phyloP scores from a whole-genome alignment of 53 echinoderm and acorn worm species.

The Actinopyga echinites region DNA sequence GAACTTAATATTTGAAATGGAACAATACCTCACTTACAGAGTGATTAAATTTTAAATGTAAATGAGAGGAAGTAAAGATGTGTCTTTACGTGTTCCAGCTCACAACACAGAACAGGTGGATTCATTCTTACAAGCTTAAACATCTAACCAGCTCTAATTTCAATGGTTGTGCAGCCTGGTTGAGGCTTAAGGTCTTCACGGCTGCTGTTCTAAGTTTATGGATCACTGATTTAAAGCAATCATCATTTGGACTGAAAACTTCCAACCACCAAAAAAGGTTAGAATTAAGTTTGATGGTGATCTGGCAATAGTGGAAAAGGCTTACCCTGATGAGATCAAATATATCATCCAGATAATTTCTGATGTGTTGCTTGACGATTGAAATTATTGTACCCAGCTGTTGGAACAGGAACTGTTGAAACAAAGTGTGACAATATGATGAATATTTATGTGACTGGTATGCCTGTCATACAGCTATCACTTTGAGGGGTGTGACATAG shows the following conservation, averaged over 20 bases:
- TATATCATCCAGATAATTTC: conserved; percentile 98
- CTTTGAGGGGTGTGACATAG: background rate
- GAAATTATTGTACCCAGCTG: conserved; percentile 96
- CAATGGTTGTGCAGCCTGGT: too few species aligned
- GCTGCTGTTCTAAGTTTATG: too few species aligned
- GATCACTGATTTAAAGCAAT: too few species aligned
- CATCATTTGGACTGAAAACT: too few species aligned
- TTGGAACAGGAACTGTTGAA: conserved; percentile 87
- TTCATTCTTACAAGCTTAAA: too few species aligned
- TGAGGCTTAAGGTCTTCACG: too few species aligned
- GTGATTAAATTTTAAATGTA: background rate
- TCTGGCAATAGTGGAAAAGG: background rate
- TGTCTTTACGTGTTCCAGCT: too few species aligned
- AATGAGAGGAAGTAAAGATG: too few species aligned
- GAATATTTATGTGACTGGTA: background rate
- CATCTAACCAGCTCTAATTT: too few species aligned
- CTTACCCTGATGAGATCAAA: conserved; percentile 95
- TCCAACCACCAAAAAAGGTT: too few species aligned
- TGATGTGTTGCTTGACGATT: conserved; percentile 96
- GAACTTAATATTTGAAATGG: background rate
- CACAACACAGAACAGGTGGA: too few species aligned
- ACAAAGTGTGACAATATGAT: background rate
- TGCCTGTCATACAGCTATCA: background rate
- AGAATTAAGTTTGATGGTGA: too few species aligned
- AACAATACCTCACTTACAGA: background rate